These are phyloP conservation scores for Atherinomorus stipes DNA, from an alignment of 2,113 vertebrate genomes.

Conservation along the genomic window DNA sequence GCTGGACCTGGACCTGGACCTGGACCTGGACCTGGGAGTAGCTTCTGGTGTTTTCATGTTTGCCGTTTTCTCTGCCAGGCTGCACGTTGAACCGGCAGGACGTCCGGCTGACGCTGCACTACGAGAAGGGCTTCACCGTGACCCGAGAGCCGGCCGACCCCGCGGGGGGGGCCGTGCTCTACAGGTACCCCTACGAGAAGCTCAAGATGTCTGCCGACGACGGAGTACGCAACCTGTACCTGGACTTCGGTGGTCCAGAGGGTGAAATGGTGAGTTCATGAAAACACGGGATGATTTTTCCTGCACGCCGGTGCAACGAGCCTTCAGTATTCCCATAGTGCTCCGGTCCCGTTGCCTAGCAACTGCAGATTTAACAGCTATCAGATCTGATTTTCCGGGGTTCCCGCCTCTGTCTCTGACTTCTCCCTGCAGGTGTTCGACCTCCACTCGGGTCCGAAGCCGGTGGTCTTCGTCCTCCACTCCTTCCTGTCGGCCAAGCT, in stretches of 20 bases:
- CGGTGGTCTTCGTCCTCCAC: slow-evolving; percentile 94
- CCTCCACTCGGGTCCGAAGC: slow-evolving; percentile 95
- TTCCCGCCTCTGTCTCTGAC: too few species aligned
- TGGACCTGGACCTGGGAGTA: too few species aligned
- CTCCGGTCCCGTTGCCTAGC: too few species aligned
- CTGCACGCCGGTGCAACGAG: too few species aligned
- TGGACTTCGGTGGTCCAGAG: slow-evolving; percentile 96
- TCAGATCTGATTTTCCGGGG: too few species aligned
- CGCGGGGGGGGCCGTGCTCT: slow-evolving; percentile 80
- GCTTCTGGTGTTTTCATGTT: too few species aligned
- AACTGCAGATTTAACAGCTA: too few species aligned
- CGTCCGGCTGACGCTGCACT: slow-evolving; percentile 91
- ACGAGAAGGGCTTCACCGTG: slow-evolving; percentile 94
- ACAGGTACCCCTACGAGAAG: slow-evolving; percentile 93
- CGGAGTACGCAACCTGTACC: slow-evolving; percentile 91
- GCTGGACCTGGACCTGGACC: too few species aligned
- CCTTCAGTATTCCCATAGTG: too few species aligned
- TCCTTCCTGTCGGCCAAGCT: slow-evolving; percentile 98
- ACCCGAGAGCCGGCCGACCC: slow-evolving; percentile 82
- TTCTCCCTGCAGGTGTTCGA: slow-evolving; percentile 86
- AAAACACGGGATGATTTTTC: too few species aligned
- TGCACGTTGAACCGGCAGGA: slow-evolving; percentile 90
- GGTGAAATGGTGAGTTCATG: slow-evolving; percentile 90
- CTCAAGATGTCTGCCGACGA: slow-evolving; percentile 95
- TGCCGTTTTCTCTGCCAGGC: slow-evolving; percentile 77